Conservation (phyloP, 2,888 invertebrate genomes). For the Diploptera punctata region DNA sequence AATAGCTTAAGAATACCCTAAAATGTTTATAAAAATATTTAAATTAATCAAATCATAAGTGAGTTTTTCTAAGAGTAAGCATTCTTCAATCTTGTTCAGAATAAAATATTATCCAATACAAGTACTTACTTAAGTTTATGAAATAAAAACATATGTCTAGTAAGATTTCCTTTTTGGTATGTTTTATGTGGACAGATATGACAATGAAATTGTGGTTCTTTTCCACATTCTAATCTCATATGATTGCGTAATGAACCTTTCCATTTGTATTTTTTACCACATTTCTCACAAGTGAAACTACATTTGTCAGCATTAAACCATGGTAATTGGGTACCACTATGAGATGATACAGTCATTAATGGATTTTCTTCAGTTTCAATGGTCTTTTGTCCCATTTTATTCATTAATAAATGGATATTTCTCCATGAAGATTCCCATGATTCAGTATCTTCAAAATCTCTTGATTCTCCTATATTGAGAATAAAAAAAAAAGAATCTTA, state of each 20-base stretch:
- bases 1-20: too few species aligned
- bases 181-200: slow-evolving; percentile 43
- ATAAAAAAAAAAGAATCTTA: neutral
- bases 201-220: slow-evolving; percentile 67
- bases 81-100: too few species aligned
- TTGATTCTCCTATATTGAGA: neutral
- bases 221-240: slow-evolving; percentile 51
- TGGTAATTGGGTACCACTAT: too few species aligned
- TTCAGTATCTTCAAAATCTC: neutral
- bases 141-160: neutral
- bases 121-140: neutral
- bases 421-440: neutral
- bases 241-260: slow-evolving; percentile 44
- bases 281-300: slow-evolving; percentile 20
- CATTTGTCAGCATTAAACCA: neutral
- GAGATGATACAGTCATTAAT: neutral
- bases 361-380: neutral
- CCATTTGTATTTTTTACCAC: slow-evolving; percentile 44
- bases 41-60: too few species aligned
- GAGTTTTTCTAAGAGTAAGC: too few species aligned
- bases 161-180: slow-evolving; percentile 4
- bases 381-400: neutral
- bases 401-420: neutral
- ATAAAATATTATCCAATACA: too few species aligned
- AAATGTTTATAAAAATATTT: too few species aligned